Evolutionary conservation across 2,113 vertebrate genomes (phyloP).

Genomic region (Oreocharis arfaki): DNA sequence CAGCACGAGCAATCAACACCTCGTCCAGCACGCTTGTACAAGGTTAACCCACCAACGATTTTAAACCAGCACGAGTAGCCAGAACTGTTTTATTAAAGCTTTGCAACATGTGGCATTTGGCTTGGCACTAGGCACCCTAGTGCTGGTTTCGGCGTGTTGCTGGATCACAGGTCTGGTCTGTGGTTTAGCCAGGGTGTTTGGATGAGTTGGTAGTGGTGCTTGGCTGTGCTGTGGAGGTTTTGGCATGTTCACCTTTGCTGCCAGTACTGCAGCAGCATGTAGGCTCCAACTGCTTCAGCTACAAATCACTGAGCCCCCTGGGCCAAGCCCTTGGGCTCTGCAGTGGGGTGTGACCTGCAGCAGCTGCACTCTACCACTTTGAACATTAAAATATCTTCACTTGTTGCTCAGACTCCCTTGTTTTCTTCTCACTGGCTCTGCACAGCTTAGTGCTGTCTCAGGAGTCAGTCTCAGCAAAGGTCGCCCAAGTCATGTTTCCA

Average conservation of each 20-base stretch:
- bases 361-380: neutral
- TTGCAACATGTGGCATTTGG: neutral
- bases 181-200: neutral
- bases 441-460: neutral
- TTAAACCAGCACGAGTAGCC: neutral
- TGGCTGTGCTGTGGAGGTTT: neutral
- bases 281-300: neutral
- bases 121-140: neutral
- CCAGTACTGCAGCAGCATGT: neutral
- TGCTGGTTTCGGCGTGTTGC: rapidly evolving
- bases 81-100: neutral
- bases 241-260: neutral
- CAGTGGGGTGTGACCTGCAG: neutral
- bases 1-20: rapidly evolving
- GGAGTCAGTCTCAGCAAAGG: neutral
- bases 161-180: neutral
- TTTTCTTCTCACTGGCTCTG: neutral
- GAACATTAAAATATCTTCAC: neutral
- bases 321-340: neutral
- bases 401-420: neutral
- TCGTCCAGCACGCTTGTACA: neutral
- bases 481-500: neutral
- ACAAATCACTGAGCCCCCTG: neutral
- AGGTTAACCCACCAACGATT: neutral
- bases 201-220: neutral